Evolutionary conservation across 2,797 vertebrate species (phyloP).

Genomic region (Epinephelus awoara): DNA sequence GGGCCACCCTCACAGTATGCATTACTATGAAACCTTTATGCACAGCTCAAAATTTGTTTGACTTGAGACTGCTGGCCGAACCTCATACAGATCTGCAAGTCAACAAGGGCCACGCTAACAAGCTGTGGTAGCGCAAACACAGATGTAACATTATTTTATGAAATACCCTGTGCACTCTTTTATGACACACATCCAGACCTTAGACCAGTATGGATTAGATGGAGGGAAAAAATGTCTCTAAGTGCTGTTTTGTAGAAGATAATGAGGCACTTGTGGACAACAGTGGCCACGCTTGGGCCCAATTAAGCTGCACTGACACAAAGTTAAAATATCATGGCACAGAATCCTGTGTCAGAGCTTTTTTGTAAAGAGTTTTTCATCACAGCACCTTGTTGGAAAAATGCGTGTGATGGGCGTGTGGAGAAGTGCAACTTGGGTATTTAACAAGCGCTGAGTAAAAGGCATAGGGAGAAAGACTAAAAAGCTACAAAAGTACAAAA

Average conservation of each 20-base stretch:
- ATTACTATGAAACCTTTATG: slow-evolving; percentile 29
- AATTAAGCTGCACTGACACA: slow-evolving; percentile 66
- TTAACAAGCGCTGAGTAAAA: slow-evolving; percentile 53
- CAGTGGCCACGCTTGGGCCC: slow-evolving; percentile 54
- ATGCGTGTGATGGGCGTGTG: slow-evolving; percentile 10
- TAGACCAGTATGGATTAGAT: slow-evolving; percentile 48
- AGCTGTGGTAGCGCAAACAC: slow-evolving; percentile 46
- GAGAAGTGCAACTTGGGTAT: slow-evolving; percentile 21
- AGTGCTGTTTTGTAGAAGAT: slow-evolving; percentile 68
- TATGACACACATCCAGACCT: slow-evolving; percentile 31
- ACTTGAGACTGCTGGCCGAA: slow-evolving; percentile 24
- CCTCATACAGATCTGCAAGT: slow-evolving; percentile 45
- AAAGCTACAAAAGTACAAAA: not conserved
- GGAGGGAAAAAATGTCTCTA: slow-evolving; percentile 27
- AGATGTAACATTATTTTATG: slow-evolving; percentile 38
- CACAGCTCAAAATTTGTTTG: slow-evolving; percentile 28
- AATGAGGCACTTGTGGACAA: slow-evolving; percentile 69
- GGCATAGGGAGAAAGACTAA: not conserved
- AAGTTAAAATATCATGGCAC: slow-evolving; percentile 47
- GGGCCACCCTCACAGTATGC: slow-evolving; percentile 17
- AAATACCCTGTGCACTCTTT: slow-evolving; percentile 20
- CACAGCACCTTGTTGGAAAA: slow-evolving; percentile 32
- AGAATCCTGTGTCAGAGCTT: slow-evolving; percentile 32
- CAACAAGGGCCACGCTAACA: slow-evolving; percentile 55
- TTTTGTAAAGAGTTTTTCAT: slow-evolving; percentile 26